Conservation (phyloP, 53 echinoderm and acorn worm species). For the Antedon mediterranea region DNA sequence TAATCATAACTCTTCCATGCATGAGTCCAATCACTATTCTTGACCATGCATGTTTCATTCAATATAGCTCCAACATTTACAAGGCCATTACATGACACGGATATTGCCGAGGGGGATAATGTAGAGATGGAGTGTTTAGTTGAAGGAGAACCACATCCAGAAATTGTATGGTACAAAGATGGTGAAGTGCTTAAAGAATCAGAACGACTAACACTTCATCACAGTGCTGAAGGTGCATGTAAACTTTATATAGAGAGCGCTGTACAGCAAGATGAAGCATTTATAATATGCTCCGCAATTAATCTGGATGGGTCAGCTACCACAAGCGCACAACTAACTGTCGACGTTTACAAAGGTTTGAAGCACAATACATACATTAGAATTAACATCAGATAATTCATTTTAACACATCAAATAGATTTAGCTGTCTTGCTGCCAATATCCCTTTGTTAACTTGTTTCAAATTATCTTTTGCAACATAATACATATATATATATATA, state of each 20-base stretch:
- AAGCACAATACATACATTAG: conserved; percentile 1
- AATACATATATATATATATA: neutral
- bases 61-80: conserved; percentile 59
- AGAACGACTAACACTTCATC: conserved; percentile 41
- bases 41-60: neutral
- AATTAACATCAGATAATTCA: neutral
- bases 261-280: conserved; percentile 37
- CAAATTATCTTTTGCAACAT: neutral
- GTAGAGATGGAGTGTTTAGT: conserved; percentile 55
- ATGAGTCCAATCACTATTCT: neutral
- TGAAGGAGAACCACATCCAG: conserved; percentile 57
- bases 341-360: conserved; percentile 63
- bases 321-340: conserved; percentile 55
- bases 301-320: conserved; percentile 65
- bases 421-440: neutral
- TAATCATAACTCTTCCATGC: neutral
- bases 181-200: conserved; percentile 62
- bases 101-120: conserved; percentile 62
- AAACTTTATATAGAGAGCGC: conserved; percentile 54
- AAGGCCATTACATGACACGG: conserved; percentile 41
- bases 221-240: conserved; percentile 49
- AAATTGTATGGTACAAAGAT: conserved; percentile 75
- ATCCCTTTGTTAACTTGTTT: neutral
- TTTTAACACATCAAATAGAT: neutral
- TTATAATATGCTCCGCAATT: conserved; percentile 56